Percentiles rank a stretch among this genome's conserved stretches.
phyloP scores from a whole-genome alignment of 2,888 invertebrate species.

The Pristionchus exspectatus region DNA sequence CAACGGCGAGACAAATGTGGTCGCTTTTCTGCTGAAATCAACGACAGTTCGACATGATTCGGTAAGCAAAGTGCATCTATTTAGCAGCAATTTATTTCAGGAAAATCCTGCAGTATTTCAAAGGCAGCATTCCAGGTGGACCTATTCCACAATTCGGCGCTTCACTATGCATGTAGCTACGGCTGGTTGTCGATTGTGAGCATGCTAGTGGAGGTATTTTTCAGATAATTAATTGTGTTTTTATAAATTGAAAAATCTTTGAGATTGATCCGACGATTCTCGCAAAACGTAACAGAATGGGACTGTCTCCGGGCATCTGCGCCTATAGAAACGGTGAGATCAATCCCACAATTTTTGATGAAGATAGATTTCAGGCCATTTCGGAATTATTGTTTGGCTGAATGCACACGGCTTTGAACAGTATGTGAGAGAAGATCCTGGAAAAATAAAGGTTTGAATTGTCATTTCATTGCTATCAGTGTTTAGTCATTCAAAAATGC shows the following conservation, averaged over 20 bases:
- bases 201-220: slow-evolving; percentile 79
- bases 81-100: too few relatives aligned
- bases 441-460: too few relatives aligned
- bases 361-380: slow-evolving; percentile 60
- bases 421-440: neutral
- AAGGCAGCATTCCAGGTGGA: slow-evolving; percentile 75
- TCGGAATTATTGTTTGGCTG: slow-evolving; percentile 67
- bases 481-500: too few relatives aligned
- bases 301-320: slow-evolving; percentile 81
- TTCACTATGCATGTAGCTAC: slow-evolving; percentile 82
- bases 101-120: too few relatives aligned
- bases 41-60: slow-evolving; percentile 58
- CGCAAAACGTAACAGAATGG: slow-evolving; percentile 68
- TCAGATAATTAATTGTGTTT: neutral
- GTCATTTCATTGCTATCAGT: too few relatives aligned
- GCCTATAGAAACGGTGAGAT: slow-evolving; percentile 81
- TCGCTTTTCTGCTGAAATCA: slow-evolving; percentile 62
- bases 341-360: neutral
- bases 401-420: slow-evolving; percentile 38
- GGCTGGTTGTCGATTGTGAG: slow-evolving; percentile 82
- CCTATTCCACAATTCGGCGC: slow-evolving; percentile 81
- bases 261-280: slow-evolving; percentile 63
- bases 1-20: slow-evolving; percentile 80
- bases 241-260: neutral
- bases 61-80: neutral